Evolutionary conservation across 2,113 vertebrate species (phyloP).

Genomic region (Oreochromis tanganicae): DNA sequence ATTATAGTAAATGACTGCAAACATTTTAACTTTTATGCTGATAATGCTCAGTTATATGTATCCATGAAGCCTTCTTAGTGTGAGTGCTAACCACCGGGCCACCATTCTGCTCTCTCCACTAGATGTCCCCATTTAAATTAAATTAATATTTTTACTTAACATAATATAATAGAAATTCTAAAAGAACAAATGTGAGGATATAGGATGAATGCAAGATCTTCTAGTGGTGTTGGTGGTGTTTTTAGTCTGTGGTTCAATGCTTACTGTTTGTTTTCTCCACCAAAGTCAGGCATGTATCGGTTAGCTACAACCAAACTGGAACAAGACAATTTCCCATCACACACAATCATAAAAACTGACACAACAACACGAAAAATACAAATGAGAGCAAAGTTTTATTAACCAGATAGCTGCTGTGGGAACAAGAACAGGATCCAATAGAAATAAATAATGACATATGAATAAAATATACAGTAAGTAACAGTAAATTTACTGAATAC

Average conservation of each 20-base stretch:
- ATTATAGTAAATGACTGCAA: not conserved
- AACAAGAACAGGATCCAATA: not conserved
- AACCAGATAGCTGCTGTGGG: not conserved
- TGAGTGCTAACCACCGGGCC: not conserved
- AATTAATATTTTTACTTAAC: not conserved
- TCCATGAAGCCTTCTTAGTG: not conserved
- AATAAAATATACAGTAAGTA: not conserved
- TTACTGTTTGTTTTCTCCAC: not conserved
- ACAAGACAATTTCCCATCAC: not conserved
- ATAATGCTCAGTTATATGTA: not conserved
- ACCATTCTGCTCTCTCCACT: not conserved
- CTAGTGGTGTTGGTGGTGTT: not conserved
- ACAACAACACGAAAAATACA: accelerated
- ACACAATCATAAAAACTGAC: not conserved
- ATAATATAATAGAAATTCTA: not conserved
- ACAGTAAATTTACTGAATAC: not conserved
- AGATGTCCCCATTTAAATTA: not conserved
- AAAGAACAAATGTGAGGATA: not conserved
- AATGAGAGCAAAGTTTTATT: accelerated
- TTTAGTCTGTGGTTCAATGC: not conserved
- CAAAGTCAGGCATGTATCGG: accelerated
- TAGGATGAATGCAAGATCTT: accelerated
- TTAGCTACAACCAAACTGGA: not conserved
- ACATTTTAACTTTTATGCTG: not conserved
- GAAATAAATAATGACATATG: not conserved